Evolutionary conservation across 2,113 vertebrate genomes (phyloP).

Genomic region (Onychostoma macrolepis): DNA sequence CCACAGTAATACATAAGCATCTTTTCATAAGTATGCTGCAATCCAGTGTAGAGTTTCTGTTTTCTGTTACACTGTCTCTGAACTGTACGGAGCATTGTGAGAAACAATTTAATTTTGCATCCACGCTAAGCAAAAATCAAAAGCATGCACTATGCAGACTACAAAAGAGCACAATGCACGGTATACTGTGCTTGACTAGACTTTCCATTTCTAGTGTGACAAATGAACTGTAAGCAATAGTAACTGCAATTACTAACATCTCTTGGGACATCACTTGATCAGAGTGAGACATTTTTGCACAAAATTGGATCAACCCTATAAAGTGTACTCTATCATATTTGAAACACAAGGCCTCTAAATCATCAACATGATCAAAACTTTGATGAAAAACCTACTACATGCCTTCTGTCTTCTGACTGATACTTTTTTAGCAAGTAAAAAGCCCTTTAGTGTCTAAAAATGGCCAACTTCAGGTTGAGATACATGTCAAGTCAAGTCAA

Average conservation of each 20-base stretch:
- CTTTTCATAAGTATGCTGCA: conserved; percentile 38
- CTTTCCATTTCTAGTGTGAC: not conserved
- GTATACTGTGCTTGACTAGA: not conserved
- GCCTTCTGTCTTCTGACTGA: too few species aligned
- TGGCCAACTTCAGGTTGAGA: too few species aligned
- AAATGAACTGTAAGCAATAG: not conserved
- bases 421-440: too few species aligned
- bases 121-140: not conserved
- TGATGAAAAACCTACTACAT: too few species aligned
- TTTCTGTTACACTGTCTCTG: not conserved
- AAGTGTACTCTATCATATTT: not conserved
- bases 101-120: not conserved
- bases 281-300: not conserved
- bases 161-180: not conserved
- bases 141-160: not conserved
- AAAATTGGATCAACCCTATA: not conserved
- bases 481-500: too few species aligned
- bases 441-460: too few species aligned
- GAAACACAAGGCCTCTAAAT: not conserved
- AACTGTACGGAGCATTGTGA: not conserved
- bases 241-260: not conserved
- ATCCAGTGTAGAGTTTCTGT: not conserved
- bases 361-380: too few species aligned
- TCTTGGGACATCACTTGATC: not conserved
- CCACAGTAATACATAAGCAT: conserved; percentile 19